Evolutionary conservation across 1,140 invertebrate genomes (phyloP).

Genomic region (Cephus cinctus): DNA sequence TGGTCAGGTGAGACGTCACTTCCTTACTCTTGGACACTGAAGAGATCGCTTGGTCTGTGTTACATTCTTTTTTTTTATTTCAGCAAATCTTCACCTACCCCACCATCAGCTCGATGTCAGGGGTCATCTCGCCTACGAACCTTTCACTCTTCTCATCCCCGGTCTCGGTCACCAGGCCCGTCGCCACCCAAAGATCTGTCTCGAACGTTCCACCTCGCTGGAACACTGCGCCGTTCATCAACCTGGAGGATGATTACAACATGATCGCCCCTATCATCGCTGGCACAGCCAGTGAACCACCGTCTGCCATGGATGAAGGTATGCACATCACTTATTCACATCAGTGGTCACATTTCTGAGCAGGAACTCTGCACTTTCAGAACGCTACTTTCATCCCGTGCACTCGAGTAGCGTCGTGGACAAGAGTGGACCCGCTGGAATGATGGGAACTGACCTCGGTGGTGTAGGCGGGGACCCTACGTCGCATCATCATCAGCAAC

Average conservation of each 20-base stretch:
- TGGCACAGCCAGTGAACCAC: conserved; percentile 49
- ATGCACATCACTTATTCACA: no score
- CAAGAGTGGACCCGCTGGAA: conserved; percentile 44
- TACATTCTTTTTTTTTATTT: conserved; percentile 13
- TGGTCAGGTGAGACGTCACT: conserved; percentile 70
- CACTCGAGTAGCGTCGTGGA: conserved; percentile 52
- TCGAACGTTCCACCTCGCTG: conserved; percentile 74
- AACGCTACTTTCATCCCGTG: conserved; percentile 53
- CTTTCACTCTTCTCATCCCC: conserved; percentile 84
- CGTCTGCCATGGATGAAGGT: conserved; percentile 52
- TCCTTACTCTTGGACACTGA: neutral
- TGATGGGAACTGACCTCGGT: conserved; percentile 47
- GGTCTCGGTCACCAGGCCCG: conserved; percentile 68
- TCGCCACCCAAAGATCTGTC: conserved; percentile 56
- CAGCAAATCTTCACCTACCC: conserved; percentile 87
- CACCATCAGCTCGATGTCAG: conserved; percentile 76
- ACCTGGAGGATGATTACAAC: conserved; percentile 90
- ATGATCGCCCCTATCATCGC: conserved; percentile 66
- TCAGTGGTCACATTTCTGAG: no score
- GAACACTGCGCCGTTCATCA: conserved; percentile 82
- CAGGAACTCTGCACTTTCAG: no score
- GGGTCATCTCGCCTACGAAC: conserved; percentile 88
- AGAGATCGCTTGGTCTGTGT: no score
- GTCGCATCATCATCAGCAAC: conserved; percentile 45
- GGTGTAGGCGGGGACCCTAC: conserved; percentile 37